These are phyloP conservation scores for Drosophila fulvimacula DNA, from an alignment of 2,888 invertebrate species.

Conservation along the genomic window DNA sequence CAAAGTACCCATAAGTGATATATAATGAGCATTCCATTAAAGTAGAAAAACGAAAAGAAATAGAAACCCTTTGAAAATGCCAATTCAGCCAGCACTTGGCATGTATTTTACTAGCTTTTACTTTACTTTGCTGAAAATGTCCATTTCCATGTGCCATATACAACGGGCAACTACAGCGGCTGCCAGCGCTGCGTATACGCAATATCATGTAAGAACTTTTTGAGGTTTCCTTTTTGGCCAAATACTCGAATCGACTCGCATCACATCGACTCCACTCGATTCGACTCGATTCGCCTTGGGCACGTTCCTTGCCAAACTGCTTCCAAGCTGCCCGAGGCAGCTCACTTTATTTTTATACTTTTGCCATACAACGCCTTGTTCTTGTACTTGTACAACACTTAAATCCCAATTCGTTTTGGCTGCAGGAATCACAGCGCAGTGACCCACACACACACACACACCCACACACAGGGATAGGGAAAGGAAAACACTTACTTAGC, in stretches of 20 bases:
- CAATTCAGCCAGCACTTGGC: constrained; percentile 18
- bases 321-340: constrained; percentile 47
- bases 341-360: constrained; percentile 67
- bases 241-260: constrained; percentile 31
- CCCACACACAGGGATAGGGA: not conserved
- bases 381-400: constrained; percentile 71
- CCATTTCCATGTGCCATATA: constrained; percentile 26
- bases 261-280: not conserved
- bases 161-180: constrained; percentile 1
- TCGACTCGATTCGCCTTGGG: constrained; percentile 21
- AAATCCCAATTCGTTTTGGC: constrained; percentile 75
- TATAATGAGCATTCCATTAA: constrained; percentile 3
- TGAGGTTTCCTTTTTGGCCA: constrained; percentile 31
- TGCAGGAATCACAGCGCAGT: constrained; percentile 70
- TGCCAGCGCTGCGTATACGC: constrained; percentile 60
- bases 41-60: not conserved
- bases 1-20: constrained; percentile 17
- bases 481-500: constrained; percentile 72
- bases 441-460: constrained; percentile 39
- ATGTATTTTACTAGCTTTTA: constrained; percentile 8
- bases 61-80: not conserved
- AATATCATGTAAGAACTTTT: constrained; percentile 47
- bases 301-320: constrained; percentile 57
- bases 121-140: constrained; percentile 27
- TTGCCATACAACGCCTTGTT: constrained; percentile 57